Percentiles rank a stretch among this genome's conserved stretches.
phyloP scores from a whole-genome alignment of 2,113 vertebrate species.

The Vulpes ferrilata region DNA sequence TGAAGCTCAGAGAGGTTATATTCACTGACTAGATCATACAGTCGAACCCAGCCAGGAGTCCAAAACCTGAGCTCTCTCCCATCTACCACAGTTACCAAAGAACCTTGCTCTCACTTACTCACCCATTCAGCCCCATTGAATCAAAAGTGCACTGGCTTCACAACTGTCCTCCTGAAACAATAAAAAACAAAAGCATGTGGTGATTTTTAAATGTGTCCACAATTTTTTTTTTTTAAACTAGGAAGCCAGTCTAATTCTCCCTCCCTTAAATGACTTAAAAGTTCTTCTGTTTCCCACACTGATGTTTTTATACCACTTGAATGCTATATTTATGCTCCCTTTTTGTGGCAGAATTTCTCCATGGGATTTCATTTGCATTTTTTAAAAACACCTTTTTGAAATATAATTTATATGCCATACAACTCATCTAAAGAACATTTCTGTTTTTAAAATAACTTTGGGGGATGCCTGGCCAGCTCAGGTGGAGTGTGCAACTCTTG shows the following conservation, averaged over 20 bases:
- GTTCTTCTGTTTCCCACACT: slow-evolving; percentile 4
- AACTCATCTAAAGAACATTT: not conserved
- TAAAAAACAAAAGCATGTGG: not conserved
- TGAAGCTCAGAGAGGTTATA: not conserved
- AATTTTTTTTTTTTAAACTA: not conserved
- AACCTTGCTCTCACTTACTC: not conserved
- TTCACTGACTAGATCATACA: not conserved
- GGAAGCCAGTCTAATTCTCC: not conserved
- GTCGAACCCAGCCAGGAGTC: not conserved
- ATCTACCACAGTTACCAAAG: not conserved
- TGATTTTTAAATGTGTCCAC: not conserved
- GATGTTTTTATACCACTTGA: slow-evolving; percentile 7
- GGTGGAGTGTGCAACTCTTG: too few species aligned
- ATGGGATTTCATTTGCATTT: not conserved
- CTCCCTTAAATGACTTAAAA: not conserved
- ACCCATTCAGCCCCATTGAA: slow-evolving; percentile 35
- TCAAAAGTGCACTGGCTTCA: slow-evolving; percentile 14
- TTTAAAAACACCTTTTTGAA: not conserved
- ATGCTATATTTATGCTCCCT: not conserved
- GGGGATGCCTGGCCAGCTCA: not conserved
- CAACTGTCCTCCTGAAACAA: slow-evolving; percentile 62
- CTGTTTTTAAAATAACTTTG: slow-evolving; percentile 37
- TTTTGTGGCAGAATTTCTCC: slow-evolving; percentile 45
- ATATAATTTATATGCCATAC: not conserved
- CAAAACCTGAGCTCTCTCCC: not conserved